Evolutionary conservation across 2,888 invertebrate genomes (phyloP).

Genomic region (Drosophila formosana): DNA sequence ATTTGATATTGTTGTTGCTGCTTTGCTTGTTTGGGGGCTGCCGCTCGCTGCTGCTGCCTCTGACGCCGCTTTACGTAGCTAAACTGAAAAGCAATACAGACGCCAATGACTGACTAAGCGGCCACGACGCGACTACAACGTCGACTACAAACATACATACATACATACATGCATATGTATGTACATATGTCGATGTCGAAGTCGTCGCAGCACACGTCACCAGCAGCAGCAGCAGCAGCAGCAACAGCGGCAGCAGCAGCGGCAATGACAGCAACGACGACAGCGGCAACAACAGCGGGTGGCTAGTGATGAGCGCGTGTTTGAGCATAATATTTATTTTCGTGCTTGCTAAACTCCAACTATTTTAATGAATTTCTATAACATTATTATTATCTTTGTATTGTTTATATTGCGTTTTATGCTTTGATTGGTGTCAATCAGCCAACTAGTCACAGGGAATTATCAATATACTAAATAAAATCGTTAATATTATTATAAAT

Average conservation of each 20-base stretch:
- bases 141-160: conserved; percentile 18
- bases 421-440: not conserved
- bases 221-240: conserved; percentile 36
- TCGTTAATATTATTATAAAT: too few relatives aligned
- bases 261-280: conserved; percentile 8
- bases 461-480: not conserved
- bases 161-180: not conserved
- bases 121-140: conserved; percentile 56
- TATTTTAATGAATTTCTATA: not conserved
- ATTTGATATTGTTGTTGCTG: conserved; percentile 25
- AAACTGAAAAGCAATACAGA: conserved; percentile 74
- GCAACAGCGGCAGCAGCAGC: not conserved
- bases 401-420: not conserved
- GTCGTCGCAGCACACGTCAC: conserved; percentile 60
- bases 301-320: conserved; percentile 43
- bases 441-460: not conserved
- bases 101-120: conserved; percentile 74
- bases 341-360: conserved; percentile 10
- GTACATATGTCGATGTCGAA: conserved; percentile 41
- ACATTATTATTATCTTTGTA: not conserved
- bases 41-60: conserved; percentile 52
- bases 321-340: conserved; percentile 18
- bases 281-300: conserved; percentile 3
- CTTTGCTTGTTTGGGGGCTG: conserved; percentile 38
- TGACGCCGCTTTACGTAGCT: conserved; percentile 70